phyloP scores from a whole-genome alignment of 2,113 vertebrate genomes.

The Lathamus discolor region DNA sequence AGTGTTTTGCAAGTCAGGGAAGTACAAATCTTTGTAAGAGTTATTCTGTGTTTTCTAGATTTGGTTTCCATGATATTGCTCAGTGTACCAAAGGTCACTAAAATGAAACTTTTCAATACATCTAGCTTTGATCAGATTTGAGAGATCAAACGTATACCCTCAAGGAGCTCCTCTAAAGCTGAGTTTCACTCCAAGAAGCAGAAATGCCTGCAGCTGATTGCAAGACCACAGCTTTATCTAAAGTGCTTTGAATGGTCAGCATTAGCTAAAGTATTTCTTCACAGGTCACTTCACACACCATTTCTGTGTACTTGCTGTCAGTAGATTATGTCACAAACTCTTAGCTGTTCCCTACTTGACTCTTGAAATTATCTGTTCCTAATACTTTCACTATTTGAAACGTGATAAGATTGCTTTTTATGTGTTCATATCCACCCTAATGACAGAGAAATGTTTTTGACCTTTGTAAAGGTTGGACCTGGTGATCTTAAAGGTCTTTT shows the following conservation, averaged over 20 bases:
- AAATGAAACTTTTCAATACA: background rate
- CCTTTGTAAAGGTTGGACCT: background rate
- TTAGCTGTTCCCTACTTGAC: background rate
- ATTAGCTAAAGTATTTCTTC: background rate
- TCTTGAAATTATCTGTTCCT: background rate
- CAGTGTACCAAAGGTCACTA: background rate
- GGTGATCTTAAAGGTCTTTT: background rate
- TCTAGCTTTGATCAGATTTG: background rate
- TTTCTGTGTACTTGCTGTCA: background rate
- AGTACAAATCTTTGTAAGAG: background rate
- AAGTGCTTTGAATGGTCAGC: background rate
- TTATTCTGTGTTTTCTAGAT: background rate
- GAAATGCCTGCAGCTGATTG: background rate
- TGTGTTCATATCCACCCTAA: background rate
- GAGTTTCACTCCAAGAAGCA: background rate
- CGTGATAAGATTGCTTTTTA: background rate
- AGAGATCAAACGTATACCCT: background rate
- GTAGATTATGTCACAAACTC: background rate
- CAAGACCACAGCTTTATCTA: background rate
- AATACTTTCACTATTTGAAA: background rate
- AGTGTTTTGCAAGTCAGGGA: background rate
- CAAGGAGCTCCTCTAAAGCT: background rate
- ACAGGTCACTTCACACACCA: background rate
- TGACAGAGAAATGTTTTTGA: background rate
- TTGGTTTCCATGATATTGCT: background rate